These are phyloP conservation scores for Silurus meridionalis DNA, from an alignment of 2,113 vertebrate species.

Conservation along the genomic window DNA sequence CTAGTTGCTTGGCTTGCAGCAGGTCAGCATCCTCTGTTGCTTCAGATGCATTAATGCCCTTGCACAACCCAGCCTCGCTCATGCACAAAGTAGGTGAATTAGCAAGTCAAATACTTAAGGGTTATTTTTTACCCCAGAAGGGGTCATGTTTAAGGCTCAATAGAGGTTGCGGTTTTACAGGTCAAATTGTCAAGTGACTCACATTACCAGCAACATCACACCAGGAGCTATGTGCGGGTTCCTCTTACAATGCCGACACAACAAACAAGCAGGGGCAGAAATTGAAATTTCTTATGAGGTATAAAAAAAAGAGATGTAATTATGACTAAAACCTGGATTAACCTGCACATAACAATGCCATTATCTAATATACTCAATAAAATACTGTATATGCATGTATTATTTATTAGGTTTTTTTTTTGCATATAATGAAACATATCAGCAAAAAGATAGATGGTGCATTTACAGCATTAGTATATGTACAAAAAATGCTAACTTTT, in stretches of 20 bases:
- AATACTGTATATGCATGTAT: neutral
- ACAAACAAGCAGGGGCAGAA: constrained; percentile 4
- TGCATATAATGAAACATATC: neutral
- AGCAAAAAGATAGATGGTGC: neutral
- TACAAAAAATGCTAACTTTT: neutral
- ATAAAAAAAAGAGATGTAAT: neutral
- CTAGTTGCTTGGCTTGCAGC: neutral
- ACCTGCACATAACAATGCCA: neutral
- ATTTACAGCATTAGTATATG: neutral
- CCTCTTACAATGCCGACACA: constrained; percentile 19
- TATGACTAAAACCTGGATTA: neutral
- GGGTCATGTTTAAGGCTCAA: constrained; percentile 23
- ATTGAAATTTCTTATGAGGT: constrained; percentile 22
- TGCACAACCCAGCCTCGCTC: constrained; percentile 9
- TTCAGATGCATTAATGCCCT: constrained; percentile 1
- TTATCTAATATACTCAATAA: neutral
- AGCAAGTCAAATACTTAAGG: constrained; percentile 23
- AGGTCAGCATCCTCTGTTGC: constrained; percentile 22
- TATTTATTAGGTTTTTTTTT: neutral
- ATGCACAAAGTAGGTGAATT: neutral
- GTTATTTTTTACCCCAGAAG: constrained; percentile 35
- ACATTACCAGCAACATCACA: constrained; percentile 37
- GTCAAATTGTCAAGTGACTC: constrained; percentile 42
- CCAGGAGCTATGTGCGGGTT: neutral
- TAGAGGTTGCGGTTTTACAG: constrained; percentile 12